Percentiles rank a stretch among this genome's conserved stretches.
Evolutionary conservation across 2,113 vertebrate genomes (phyloP).

Genomic region (Myotis yumanensis): DNA sequence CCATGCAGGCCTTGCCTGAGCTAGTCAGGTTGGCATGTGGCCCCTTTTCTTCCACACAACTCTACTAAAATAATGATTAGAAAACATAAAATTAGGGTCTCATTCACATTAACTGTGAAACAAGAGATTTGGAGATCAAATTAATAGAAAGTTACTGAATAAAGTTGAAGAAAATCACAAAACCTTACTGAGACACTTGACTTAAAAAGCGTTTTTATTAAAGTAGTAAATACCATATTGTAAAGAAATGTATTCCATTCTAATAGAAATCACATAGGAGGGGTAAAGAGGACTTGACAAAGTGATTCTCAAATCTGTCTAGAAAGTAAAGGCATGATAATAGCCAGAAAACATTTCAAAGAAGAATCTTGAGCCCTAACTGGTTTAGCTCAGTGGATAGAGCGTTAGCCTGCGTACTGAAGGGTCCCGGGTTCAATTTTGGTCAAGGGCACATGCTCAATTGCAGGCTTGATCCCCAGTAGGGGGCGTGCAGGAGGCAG

Average conservation of each 20-base stretch:
- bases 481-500: no score
- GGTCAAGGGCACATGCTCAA: no score
- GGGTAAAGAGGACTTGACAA: background rate
- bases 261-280: slow-evolving; percentile 17
- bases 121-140: slow-evolving; percentile 1
- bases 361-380: background rate
- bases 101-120: background rate
- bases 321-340: background rate
- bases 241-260: background rate
- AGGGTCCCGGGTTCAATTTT: no score
- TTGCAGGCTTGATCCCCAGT: no score
- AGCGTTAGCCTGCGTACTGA: no score
- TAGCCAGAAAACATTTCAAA: background rate
- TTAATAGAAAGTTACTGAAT: slow-evolving; percentile 25
- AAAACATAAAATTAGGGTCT: slow-evolving; percentile 1
- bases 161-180: slow-evolving; percentile 28
- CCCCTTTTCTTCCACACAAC: no score
- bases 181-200: background rate
- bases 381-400: no score
- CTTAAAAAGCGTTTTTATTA: slow-evolving; percentile 20
- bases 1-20: no score
- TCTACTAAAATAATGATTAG: background rate
- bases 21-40: no score
- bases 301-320: slow-evolving; percentile 21
- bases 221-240: background rate